These are phyloP conservation scores for Encarsia formosa DNA, from an alignment of 2,888 invertebrate genomes.

Conservation along the genomic window DNA sequence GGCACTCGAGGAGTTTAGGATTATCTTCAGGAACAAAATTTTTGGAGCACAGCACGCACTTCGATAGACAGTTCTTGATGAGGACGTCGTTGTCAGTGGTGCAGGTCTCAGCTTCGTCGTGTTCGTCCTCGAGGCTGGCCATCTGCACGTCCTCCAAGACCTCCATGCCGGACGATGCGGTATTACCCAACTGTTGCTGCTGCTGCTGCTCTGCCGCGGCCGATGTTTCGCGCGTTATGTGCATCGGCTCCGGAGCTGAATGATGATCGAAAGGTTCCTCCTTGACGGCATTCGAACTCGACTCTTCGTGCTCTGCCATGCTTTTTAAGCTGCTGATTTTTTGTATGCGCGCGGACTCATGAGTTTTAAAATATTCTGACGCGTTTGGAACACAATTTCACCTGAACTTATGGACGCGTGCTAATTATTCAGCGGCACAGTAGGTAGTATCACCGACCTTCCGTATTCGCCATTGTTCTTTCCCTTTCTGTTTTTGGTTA, in stretches of 20 bases:
- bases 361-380: too few relatives aligned
- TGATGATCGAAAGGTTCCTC: too few relatives aligned
- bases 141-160: constrained; percentile 7
- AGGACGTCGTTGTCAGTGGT: constrained; percentile 28
- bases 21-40: constrained; percentile 56
- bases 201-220: constrained; percentile 37
- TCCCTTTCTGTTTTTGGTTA: too few relatives aligned
- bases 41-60: constrained; percentile 52
- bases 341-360: too few relatives aligned
- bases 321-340: background rate
- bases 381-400: too few relatives aligned
- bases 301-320: background rate
- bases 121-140: constrained; percentile 37
- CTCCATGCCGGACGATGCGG: background rate
- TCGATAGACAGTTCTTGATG: constrained; percentile 41
- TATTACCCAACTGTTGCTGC: background rate
- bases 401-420: too few relatives aligned
- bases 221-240: too few relatives aligned
- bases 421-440: too few relatives aligned
- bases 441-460: too few relatives aligned
- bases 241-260: too few relatives aligned
- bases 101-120: constrained; percentile 34
- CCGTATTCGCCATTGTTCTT: too few relatives aligned
- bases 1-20: constrained; percentile 81
- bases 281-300: constrained; percentile 37